These are phyloP conservation scores for Apocrypta bakeri DNA, from an alignment of 1,140 invertebrate species.

Conservation along the genomic window DNA sequence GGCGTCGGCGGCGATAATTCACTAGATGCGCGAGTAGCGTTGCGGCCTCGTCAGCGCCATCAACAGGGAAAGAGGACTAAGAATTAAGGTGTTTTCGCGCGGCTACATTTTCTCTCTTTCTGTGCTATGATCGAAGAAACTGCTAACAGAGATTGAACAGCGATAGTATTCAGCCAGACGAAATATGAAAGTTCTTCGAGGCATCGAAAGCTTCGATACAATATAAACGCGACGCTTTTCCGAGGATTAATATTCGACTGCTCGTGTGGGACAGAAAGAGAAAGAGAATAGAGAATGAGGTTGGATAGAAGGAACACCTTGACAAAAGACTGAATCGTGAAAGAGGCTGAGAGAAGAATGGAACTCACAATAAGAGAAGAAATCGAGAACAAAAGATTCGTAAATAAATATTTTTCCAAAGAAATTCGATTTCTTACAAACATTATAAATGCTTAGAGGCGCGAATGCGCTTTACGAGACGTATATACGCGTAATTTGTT, in stretches of 20 bases:
- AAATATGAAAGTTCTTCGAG: background rate
- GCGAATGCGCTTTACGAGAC: too few species aligned
- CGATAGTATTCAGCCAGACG: background rate
- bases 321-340: background rate
- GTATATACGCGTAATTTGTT: too few species aligned
- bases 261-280: background rate
- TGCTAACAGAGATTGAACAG: background rate
- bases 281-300: background rate
- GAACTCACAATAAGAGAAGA: background rate
- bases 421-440: background rate
- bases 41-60: background rate
- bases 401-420: background rate
- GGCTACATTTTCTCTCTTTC: background rate
- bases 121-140: background rate
- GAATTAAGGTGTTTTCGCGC: background rate
- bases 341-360: background rate
- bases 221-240: background rate
- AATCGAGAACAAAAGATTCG: background rate
- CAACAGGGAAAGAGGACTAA: background rate
- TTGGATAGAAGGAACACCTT: background rate
- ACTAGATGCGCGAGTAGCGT: background rate
- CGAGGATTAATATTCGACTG: background rate
- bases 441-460: background rate
- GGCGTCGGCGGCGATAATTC: slow-evolving; percentile 15
- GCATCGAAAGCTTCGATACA: too few species aligned